Evolutionary conservation across 2,113 vertebrate genomes (phyloP).

Genomic region (Peromyscus californicus): DNA sequence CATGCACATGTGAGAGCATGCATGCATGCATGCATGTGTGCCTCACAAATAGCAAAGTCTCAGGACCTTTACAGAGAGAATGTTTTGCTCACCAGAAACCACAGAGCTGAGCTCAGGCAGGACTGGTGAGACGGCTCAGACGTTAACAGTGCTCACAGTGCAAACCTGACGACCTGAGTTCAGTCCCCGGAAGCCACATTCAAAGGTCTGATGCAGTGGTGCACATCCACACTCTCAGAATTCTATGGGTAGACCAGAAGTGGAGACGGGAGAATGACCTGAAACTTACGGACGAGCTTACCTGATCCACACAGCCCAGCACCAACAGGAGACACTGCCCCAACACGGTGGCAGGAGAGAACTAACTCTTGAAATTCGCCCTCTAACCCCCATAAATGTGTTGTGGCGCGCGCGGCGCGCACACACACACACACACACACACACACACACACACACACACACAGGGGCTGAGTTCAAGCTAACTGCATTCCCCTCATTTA

Average conservation of each 20-base stretch:
- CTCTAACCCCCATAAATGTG: background rate
- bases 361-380: background rate
- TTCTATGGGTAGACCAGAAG: background rate
- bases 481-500: background rate
- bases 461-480: background rate
- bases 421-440: background rate
- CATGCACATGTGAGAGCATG: background rate
- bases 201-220: background rate
- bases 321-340: background rate
- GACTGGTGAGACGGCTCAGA: background rate
- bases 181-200: background rate
- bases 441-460: background rate
- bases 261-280: background rate
- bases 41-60: background rate
- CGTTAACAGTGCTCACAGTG: background rate
- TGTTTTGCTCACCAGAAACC: background rate
- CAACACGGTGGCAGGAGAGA: background rate
- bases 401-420: background rate
- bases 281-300: background rate
- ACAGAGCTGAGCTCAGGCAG: constrained; percentile 33
- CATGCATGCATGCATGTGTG: background rate
- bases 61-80: background rate
- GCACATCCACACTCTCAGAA: background rate
- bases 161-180: background rate
- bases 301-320: background rate